Percentiles rank a stretch among this genome's conserved stretches.
Evolutionary conservation across 2,797 vertebrate genomes (phyloP).

Genomic region (Microctenopoma stevenorrisi): DNA sequence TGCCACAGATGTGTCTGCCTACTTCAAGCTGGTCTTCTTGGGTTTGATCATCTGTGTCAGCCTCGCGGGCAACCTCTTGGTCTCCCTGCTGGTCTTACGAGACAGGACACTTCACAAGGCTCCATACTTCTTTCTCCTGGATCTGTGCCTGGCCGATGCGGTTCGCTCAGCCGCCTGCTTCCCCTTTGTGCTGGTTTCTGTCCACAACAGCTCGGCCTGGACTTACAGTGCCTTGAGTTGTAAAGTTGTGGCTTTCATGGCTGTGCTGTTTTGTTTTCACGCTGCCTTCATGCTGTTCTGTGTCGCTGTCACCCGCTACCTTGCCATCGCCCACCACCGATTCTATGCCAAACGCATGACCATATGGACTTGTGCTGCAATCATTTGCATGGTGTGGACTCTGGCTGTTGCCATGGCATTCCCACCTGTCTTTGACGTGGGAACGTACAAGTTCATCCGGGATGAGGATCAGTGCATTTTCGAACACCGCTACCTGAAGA

Average conservation of each 20-base stretch:
- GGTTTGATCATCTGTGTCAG: slow-evolving; percentile 92
- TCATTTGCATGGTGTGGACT: slow-evolving; percentile 93
- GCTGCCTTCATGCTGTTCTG: slow-evolving; percentile 94
- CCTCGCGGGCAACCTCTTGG: slow-evolving; percentile 88
- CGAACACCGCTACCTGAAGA: slow-evolving; percentile 93
- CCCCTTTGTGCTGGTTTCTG: slow-evolving; percentile 90
- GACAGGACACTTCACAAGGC: slow-evolving; percentile 91
- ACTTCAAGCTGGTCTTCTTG: slow-evolving; percentile 89
- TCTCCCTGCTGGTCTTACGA: slow-evolving; percentile 89
- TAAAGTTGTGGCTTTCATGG: slow-evolving; percentile 93
- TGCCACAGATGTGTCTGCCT: slow-evolving; percentile 85
- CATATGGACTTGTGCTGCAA: slow-evolving; percentile 91
- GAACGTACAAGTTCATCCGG: slow-evolving; percentile 92
- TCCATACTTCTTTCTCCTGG: slow-evolving; percentile 91
- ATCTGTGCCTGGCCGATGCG: slow-evolving; percentile 91
- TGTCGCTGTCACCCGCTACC: slow-evolving; percentile 91
- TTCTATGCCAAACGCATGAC: slow-evolving; percentile 94
- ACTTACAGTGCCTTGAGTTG: slow-evolving; percentile 91
- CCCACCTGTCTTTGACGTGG: slow-evolving; percentile 90
- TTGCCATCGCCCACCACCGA: slow-evolving; percentile 92
- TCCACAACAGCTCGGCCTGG: slow-evolving; percentile 91
- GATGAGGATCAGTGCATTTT: slow-evolving; percentile 94
- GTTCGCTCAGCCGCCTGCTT: slow-evolving; percentile 91
- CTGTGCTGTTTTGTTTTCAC: slow-evolving; percentile 91
- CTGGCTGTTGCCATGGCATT: slow-evolving; percentile 92